These are phyloP conservation scores for Ceratina japonica DNA, from an alignment of 1,140 invertebrate genomes.

Conservation along the genomic window DNA sequence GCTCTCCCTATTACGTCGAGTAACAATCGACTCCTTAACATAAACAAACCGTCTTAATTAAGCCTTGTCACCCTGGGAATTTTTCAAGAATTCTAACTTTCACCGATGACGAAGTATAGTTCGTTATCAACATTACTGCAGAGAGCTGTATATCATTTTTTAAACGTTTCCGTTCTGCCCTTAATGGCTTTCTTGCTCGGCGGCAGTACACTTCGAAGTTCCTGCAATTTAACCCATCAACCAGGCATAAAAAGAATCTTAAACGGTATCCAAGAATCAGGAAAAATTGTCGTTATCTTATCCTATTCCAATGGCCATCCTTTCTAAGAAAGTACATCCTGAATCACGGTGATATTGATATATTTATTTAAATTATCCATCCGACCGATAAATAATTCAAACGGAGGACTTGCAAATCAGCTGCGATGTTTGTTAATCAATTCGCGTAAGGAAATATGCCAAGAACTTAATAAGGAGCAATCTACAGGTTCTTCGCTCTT, in stretches of 20 bases:
- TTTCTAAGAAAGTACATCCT: no score
- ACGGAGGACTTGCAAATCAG: no score
- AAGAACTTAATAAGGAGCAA: not conserved
- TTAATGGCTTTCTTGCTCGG: not conserved
- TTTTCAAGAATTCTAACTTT: no score
- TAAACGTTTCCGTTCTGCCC: not conserved
- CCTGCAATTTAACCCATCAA: not conserved
- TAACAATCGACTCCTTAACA: not conserved
- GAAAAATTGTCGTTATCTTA: not conserved
- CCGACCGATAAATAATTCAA: no score
- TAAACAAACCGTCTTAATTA: not conserved
- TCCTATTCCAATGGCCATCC: not conserved
- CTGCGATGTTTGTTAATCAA: not conserved
- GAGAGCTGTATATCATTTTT: not conserved
- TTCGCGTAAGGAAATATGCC: not conserved
- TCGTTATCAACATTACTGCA: not conserved
- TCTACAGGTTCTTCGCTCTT: not conserved
- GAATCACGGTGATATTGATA: not conserved
- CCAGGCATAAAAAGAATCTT: not conserved
- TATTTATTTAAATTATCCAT: not conserved
- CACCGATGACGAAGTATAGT: not conserved
- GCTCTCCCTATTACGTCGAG: not conserved
- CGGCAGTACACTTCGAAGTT: not conserved
- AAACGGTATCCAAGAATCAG: not conserved
- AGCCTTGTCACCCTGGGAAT: no score